Evolutionary conservation across 1,140 invertebrate genomes (phyloP).

Genomic region (Pseudomyrmex dendroicus): DNA sequence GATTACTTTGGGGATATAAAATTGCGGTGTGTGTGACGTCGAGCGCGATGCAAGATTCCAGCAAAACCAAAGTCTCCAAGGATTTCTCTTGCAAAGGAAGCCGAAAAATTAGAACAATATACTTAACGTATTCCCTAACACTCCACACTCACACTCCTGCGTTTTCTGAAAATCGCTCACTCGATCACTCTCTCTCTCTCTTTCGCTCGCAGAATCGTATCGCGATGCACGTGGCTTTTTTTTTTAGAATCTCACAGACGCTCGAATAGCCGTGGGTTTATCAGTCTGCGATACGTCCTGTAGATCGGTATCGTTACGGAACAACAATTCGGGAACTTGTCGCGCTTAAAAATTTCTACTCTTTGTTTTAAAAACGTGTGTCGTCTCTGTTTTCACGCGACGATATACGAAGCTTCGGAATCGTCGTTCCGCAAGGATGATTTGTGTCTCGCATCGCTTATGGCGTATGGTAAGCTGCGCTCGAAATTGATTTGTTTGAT

Average conservation of each 20-base stretch:
- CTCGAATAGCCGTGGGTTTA: slow-evolving; percentile 69
- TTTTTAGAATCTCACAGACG: slow-evolving; percentile 51
- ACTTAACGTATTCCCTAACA: not conserved
- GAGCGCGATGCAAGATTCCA: slow-evolving; percentile 9
- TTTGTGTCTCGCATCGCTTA: slow-evolving; percentile 28
- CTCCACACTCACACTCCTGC: not conserved
- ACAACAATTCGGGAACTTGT: slow-evolving; percentile 52
- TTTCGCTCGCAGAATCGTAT: slow-evolving; percentile 58
- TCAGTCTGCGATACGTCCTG: slow-evolving; percentile 75
- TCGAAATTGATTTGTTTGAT: slow-evolving; percentile 46
- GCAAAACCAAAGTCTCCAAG: slow-evolving; percentile 19
- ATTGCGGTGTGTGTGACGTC: not conserved
- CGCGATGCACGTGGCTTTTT: slow-evolving; percentile 60
- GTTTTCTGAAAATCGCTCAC: slow-evolving; percentile 29
- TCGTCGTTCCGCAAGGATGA: slow-evolving; percentile 13
- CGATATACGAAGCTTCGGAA: not conserved
- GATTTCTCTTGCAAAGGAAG: slow-evolving; percentile 42
- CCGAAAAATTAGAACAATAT: slow-evolving; percentile 39
- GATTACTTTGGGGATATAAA: slow-evolving; percentile 32
- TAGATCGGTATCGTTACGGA: slow-evolving; percentile 52
- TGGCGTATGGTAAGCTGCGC: slow-evolving; percentile 62
- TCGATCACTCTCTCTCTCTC: slow-evolving; percentile 24
- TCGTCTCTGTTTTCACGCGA: not conserved
- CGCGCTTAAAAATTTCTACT: slow-evolving; percentile 52
- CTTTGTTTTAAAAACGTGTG: slow-evolving; percentile 13